These are phyloP conservation scores for Brevimyrus niger DNA, from an alignment of 2,113 vertebrate species.

Conservation along the genomic window DNA sequence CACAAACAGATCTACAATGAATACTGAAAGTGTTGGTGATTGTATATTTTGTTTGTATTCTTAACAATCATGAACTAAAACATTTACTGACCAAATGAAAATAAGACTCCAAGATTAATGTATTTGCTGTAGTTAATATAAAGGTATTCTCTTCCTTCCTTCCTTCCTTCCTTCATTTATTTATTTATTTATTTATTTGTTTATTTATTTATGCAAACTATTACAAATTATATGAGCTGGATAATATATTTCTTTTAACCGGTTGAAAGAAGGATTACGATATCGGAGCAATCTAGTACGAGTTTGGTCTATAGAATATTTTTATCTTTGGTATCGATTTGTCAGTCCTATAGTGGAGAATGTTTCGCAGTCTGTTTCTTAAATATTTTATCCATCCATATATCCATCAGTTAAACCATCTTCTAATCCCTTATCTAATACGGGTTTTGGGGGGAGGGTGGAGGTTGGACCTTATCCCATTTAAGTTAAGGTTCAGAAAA, in stretches of 20 bases:
- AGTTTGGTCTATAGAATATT: neutral
- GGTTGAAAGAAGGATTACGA: neutral
- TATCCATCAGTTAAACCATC: neutral
- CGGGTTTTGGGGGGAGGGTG: neutral
- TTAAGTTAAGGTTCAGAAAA: too few relatives aligned
- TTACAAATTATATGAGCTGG: neutral
- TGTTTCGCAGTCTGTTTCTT: neutral
- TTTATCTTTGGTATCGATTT: neutral
- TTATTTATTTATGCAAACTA: neutral
- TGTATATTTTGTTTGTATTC: neutral
- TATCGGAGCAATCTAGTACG: neutral
- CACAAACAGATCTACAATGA: neutral
- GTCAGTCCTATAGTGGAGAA: neutral
- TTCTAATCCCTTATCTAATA: neutral
- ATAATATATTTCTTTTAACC: neutral
- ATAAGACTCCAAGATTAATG: neutral
- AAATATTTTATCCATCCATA: neutral
- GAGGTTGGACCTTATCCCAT: neutral
- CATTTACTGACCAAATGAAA: neutral
- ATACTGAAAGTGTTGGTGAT: neutral
- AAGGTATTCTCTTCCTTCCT: neutral
- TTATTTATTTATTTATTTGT: too few relatives aligned
- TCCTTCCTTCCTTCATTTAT: too few relatives aligned
- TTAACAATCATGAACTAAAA: neutral
- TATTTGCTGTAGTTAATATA: neutral